Evolutionary conservation across 2,888 invertebrate species (phyloP), one percentile per base, ranked within the genome.

Genomic region (Sepiola atlantica): DNA sequence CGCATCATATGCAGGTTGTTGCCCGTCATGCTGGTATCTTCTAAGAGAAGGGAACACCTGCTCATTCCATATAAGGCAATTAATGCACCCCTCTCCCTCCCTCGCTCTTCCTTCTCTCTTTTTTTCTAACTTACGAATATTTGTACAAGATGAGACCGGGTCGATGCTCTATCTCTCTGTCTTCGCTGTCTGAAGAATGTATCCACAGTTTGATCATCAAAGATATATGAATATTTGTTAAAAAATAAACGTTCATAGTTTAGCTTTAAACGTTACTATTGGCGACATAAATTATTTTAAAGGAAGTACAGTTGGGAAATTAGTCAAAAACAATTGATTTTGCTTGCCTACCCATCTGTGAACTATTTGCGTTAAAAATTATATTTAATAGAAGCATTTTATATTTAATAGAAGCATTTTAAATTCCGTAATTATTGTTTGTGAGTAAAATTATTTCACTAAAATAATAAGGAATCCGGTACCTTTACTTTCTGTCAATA

Each of bases 1-100:
- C 90, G 90, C 92, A 35, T 92, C 14, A 28, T 28, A n/a, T 92
- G 92, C 35, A 92, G 92, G 92, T 77, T 77, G 77, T n/a, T n/a
- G 77, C 18, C 45, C 4, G 45, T 45, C 45, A 16, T 77, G 77
- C 77, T n/a, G 77, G n/a, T 77, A 32, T n/a, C n/a, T 77, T 77
- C n/a, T 18, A 77, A 77, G 45, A 45, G 45, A 45, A 77, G 77
- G 77, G 77, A 77, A 77, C 77, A 77, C 77, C 77, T 77, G 77
- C 77, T 77, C 77, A 32, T n/a, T 77, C 77, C 77, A 77, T 77
- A 77, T 77, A 77, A 77, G 77, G 77, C 32, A 77, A 77, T n/a
- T 77, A 77, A 77, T 77, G 32, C 32, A 14, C 77, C n/a, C n/a
- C 14, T 77, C 77, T 16, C 77, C 77, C 0, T 4, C 77, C n/a